Base-by-base conservation (phyloP, 2,888 invertebrate genomes). In the Lepidochrysops patricia region DNA sequence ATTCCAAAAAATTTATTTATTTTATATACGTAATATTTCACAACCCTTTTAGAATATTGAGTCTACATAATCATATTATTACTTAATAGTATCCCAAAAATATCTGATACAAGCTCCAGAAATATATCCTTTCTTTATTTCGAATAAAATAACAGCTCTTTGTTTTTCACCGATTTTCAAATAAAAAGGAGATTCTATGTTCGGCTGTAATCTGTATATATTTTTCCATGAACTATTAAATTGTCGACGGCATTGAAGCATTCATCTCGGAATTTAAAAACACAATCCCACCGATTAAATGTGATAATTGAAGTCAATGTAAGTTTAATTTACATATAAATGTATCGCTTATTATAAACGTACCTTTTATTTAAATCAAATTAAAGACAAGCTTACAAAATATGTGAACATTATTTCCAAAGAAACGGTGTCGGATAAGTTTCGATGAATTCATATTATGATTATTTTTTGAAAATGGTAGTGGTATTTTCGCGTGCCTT, bases 401-500 rank as follows among this genome's bases (percentile, higher is more conserved):
- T n/a, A n/a, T n/a, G 43, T n/a, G 1, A 23, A 43, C 57, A 29
- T 32, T 56, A 49, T 19, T 43, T 43, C 15, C 37, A 37, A 37
- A 5, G 7, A 29, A 29, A 29, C 57, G 88, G 88, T 61, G 87
- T 70, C n/a, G n/a, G n/a, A n/a, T 34, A 35, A 2, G 9, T 35
- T 13, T 13, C 1, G 13, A 35, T 13, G 35, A 13, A n/a, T n/a
- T n/a, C n/a, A n/a, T n/a, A n/a, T n/a, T n/a, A n/a, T n/a, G n/a
- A n/a, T n/a, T n/a, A n/a, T n/a, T n/a, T n/a, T n/a, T n/a, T n/a
- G n/a, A n/a, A n/a, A n/a, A n/a, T n/a, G n/a, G n/a, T n/a, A n/a
- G n/a, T n/a, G n/a, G n/a, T n/a, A n/a, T n/a, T n/a, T n/a, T n/a
- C n/a, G n/a, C n/a, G n/a, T n/a, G n/a, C n/a, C n/a, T n/a, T n/a